Evolutionary conservation across 2,113 vertebrate genomes (phyloP), one percentile per base, ranked within the genome.

Genomic region (Cavia porcellus): DNA sequence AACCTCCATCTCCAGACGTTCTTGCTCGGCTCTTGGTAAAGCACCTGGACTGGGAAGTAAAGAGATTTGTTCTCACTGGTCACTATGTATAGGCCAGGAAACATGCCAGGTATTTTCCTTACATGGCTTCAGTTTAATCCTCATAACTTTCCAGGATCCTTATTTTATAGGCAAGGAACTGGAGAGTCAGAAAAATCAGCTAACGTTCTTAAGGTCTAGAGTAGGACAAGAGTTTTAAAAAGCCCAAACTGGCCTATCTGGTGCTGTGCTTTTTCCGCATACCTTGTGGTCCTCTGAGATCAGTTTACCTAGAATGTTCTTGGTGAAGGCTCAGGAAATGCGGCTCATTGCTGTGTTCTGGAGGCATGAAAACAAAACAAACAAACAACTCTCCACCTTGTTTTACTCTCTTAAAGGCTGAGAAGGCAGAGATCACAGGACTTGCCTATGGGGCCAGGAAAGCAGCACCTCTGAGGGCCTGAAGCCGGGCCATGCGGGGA

Each of bases 1-100:
- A 14, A 35, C 17, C 24, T 12, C 19, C 1, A 1, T 66, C 62
- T 92, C 64, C 64, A 89, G 84, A 87, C 85, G 70, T 47, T 59
- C 30, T 95, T 96, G 61, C 42, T 96, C 42, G 85, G 64, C 20
- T 55, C 7, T 1, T 52, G 30, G 42, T 45, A 95, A 20, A 55
- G 50, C 81, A 50, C 86, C 50, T 92, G 79, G n/a, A 2, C 62
- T 83, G 32, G 72, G 55, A 95, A 62, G 25, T 50, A 91, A 72
- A 95, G 74, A 95, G 68, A 74, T 88, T 89, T 92, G 86, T 94
- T 83, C 42, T 92, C 59, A 64, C n/a, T 81, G 50, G 84, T 28
- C 0, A 80, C n/a, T 59, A 81, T 45, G n/a, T 75, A 30, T 70
- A n/a, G 68, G 19, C 47, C 86, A 89, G 7, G 19, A 47, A 92